A percentile compares a stretch with the other conserved stretches of the same genome.
phyloP scores from a whole-genome alignment of 2,888 invertebrate genomes.

The Coecobrya sp. region DNA sequence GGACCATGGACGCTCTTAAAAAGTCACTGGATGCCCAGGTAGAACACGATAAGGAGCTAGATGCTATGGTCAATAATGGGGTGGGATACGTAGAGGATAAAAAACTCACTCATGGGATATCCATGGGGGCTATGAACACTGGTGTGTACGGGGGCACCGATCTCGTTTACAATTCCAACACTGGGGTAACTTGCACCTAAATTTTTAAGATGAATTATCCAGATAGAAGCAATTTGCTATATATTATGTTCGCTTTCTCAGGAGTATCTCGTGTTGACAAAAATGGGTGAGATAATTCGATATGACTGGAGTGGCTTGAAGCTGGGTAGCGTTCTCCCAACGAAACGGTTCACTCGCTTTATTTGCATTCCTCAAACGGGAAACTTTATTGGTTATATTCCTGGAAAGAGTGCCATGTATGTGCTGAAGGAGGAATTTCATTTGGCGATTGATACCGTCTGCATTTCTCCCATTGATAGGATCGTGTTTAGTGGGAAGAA shows the following conservation, averaged over 20 bases:
- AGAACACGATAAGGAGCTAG: conserved; percentile 75
- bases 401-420: conserved; percentile 83
- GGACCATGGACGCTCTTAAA: conserved; percentile 83
- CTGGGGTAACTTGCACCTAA: conserved; percentile 63
- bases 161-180: conserved; percentile 83
- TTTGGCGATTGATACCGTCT: conserved; percentile 83
- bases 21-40: conserved; percentile 82
- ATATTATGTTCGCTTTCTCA: conserved; percentile 50
- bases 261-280: conserved; percentile 85
- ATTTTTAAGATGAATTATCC: not conserved
- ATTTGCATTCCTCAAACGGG: conserved; percentile 82
- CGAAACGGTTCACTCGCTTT: conserved; percentile 83
- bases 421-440: conserved; percentile 85
- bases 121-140: conserved; percentile 81
- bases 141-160: conserved; percentile 85
- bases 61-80: conserved; percentile 83
- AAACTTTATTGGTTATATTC: conserved; percentile 84
- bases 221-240: too few species aligned
- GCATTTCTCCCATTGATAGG: conserved; percentile 83
- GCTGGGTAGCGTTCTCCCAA: conserved; percentile 73
- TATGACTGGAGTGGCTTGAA: conserved; percentile 84
- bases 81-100: conserved; percentile 84
- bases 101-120: conserved; percentile 85
- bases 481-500: conserved; percentile 76
- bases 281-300: conserved; percentile 82